phyloP scores from a whole-genome alignment of 2,113 vertebrate species.

The Atrichornis clamosus region DNA sequence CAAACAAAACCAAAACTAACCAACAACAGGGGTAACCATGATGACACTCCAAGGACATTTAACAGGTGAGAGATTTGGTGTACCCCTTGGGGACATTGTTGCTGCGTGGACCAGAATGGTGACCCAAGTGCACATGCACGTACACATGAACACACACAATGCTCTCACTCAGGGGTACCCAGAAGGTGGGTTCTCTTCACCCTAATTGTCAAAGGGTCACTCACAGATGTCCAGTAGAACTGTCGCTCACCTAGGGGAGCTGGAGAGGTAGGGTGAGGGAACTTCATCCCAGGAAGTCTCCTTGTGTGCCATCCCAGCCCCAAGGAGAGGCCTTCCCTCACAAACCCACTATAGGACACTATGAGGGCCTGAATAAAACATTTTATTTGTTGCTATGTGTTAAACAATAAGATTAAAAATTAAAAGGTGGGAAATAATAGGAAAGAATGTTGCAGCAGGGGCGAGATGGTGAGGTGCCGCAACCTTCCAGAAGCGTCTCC shows the following conservation, averaged over 20 bases:
- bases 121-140: fast-evolving
- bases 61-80: not conserved
- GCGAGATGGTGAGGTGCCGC: no score
- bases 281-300: not conserved
- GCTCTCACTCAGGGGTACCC: not conserved
- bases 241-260: not conserved
- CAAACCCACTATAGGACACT: fast-evolving
- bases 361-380: not conserved
- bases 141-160: not conserved
- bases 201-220: not conserved
- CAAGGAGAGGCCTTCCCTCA: not conserved
- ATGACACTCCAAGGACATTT: not conserved
- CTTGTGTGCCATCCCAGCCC: not conserved
- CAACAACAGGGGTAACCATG: not conserved
- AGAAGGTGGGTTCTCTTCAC: not conserved
- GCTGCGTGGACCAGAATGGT: not conserved
- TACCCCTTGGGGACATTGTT: not conserved
- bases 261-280: not conserved
- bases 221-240: not conserved
- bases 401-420: not conserved
- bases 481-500: no score
- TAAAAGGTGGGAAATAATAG: not conserved
- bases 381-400: not conserved
- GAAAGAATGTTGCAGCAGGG: no score
- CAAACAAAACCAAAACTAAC: not conserved